Percentiles rank a stretch among this genome's conserved stretches.
phyloP scores from a whole-genome alignment of 53 echinoderm and acorn worm genomes.

The Henricia sp. region DNA sequence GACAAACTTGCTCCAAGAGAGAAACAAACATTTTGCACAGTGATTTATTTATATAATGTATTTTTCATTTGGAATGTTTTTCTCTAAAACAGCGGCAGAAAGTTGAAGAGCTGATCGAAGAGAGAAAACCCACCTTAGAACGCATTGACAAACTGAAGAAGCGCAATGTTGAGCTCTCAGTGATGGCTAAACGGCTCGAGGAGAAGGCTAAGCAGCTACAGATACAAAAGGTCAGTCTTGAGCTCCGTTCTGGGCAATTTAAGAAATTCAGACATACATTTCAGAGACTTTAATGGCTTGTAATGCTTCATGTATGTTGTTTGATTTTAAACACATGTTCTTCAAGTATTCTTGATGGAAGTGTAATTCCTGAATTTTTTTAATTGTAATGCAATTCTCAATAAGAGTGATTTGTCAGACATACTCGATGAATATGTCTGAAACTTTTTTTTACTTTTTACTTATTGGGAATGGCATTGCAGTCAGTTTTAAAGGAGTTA shows the following conservation, averaged over 20 bases:
- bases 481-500: too few relatives aligned
- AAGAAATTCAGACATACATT: too few relatives aligned
- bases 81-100: constrained; percentile 8
- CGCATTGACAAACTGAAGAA: constrained; percentile 71
- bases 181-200: constrained; percentile 88
- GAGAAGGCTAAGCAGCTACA: constrained; percentile 92
- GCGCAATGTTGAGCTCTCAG: constrained; percentile 83
- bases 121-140: constrained; percentile 30
- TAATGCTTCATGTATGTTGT: too few relatives aligned
- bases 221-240: constrained; percentile 58
- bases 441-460: too few relatives aligned
- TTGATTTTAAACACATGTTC: too few relatives aligned
- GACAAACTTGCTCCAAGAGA: neutral
- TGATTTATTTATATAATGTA: neutral
- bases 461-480: too few relatives aligned
- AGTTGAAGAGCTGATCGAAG: constrained; percentile 37
- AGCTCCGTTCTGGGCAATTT: too few relatives aligned
- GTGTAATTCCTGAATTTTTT: too few relatives aligned
- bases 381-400: too few relatives aligned
- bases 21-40: neutral
- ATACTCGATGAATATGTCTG: neutral
- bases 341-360: too few relatives aligned
- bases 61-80: neutral
- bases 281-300: too few relatives aligned
- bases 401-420: neutral